Evolutionary conservation across 2,888 invertebrate species (phyloP).

Genomic region (Eueremaeus valkanovi): DNA sequence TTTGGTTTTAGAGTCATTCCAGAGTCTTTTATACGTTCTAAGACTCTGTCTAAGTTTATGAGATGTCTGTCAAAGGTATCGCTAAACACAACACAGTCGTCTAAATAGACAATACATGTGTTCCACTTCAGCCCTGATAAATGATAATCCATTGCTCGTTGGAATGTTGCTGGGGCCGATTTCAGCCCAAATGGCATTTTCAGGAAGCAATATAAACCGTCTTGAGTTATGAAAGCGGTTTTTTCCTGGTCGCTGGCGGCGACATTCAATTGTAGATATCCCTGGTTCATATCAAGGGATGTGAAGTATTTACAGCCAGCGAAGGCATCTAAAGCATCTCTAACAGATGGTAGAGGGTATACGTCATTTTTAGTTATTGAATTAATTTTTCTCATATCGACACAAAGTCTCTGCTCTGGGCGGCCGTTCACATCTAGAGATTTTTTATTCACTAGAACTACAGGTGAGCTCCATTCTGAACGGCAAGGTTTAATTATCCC

Average conservation of each 20-base stretch:
- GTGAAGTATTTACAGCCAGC: not conserved
- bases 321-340: not conserved
- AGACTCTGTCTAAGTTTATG: not conserved
- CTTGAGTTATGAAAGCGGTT: constrained; percentile 32
- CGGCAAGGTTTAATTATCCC: not conserved
- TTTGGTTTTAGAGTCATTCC: constrained; percentile 7
- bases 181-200: constrained; percentile 28
- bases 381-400: constrained; percentile 31
- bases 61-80: constrained; percentile 1
- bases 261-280: constrained; percentile 31
- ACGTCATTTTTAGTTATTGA: not conserved
- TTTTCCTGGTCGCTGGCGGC: not conserved
- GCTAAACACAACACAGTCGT: constrained; percentile 34
- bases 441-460: constrained; percentile 34
- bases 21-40: not conserved
- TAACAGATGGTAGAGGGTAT: constrained; percentile 22
- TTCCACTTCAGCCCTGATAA: too few species aligned
- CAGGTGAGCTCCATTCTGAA: constrained; percentile 7
- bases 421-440: not conserved
- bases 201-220: constrained; percentile 2
- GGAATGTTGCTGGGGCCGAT: not conserved
- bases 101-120: constrained; percentile 33
- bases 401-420: not conserved
- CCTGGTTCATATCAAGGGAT: constrained; percentile 1
- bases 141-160: constrained; percentile 22